Evolutionary conservation across 2,888 invertebrate genomes (phyloP), one percentile per base, ranked within the genome.

Genomic region (Heliconius charithonia): DNA sequence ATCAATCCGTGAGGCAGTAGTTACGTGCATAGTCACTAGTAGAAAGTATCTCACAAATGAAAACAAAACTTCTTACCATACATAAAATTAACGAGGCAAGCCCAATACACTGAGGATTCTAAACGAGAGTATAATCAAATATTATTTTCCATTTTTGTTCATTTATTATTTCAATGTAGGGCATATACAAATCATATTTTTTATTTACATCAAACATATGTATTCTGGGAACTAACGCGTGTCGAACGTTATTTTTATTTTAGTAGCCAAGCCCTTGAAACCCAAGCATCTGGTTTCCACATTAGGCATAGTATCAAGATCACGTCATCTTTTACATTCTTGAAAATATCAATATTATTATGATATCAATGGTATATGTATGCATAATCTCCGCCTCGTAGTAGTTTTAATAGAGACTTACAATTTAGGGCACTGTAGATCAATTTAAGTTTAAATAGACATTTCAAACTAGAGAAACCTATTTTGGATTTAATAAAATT

Each of bases 241-340:
- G 27, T 77, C 41, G 51, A 56, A 27, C 56, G 56, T n/a, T 67
- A 45, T 63, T 74, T 65, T 78, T 78, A 78, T 78, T 75, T 78
- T 69, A 70, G 66, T 70, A 78, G 69, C 74, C 67, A 59, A 78
- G 69, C 78, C 74, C 77, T 79, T 74, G 77, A 74, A 77, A 79
- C 45, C 37, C n/a, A 62, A 76, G 62, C 79, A 79, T 79, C 77
- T 79, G 79, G 79, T 77, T 79, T 79, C 72, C 67, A 77, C 76
- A 73, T 76, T 66, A 71, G 65, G 29, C 76, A n/a, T 62, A 32
- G 32, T 56, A 72, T 56, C 29, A 10, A 76, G 41, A 41, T 62
- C 65, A 62, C 72, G 66, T 76, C 72, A 75, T 67, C 22, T 76
- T 41, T 66, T 41, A 69, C 25, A 69, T 37, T 69, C 41, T 41